Base-by-base conservation (phyloP, 1,140 invertebrate genomes). In the Metaphire vulgaris region DNA sequence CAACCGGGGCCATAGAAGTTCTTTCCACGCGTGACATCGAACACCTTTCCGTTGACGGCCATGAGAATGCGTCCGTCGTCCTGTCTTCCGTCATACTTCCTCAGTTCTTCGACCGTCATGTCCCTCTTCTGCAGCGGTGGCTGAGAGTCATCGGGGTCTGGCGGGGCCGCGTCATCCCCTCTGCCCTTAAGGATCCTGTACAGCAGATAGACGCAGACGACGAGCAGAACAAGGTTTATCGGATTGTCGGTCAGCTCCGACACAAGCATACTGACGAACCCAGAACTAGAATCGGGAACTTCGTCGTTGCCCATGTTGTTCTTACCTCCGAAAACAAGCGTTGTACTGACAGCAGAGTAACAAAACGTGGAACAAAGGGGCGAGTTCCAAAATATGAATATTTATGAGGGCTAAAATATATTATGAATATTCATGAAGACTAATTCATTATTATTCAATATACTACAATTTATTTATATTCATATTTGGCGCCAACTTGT, bases 11-110 rank as follows among this genome's bases (percentile, higher is more conserved):
- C 96, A 86, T 99, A 98, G 85, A 96, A 97, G 41, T 90, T 82
- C 90, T 92, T 83, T 91, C 87, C 94, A 83, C 91, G 90, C 2
- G 96, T 98, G 72, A 94, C 94, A 87, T 99, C 97, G 87, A 96
- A 99, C 41, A 99, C 92, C 88, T 91, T 96, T 16, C 95, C 93
- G 85, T 98, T 97, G 30, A 98, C 93, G 16, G 93, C 96, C 34
- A 99, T 89, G 74, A 98, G 88, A 74, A 98, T 91, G 71, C 96
- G 88, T 29, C 93, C 93, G 83, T 97, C 94, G n/a, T 78, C 71
- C n/a, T 79, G 80, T 28, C 80, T 80, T 12, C 89, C 89, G 85
- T 98, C 92, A 84, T 92, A 98, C 79, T 92, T 89, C 76, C 90
- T 90, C 30, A 99, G 86, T 85, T 99, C 94, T 81, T 93, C 89